Percentiles rank a stretch among this genome's conserved stretches.
phyloP scores from a whole-genome alignment of 2,797 vertebrate species.

The Lagothrix lagotricha region DNA sequence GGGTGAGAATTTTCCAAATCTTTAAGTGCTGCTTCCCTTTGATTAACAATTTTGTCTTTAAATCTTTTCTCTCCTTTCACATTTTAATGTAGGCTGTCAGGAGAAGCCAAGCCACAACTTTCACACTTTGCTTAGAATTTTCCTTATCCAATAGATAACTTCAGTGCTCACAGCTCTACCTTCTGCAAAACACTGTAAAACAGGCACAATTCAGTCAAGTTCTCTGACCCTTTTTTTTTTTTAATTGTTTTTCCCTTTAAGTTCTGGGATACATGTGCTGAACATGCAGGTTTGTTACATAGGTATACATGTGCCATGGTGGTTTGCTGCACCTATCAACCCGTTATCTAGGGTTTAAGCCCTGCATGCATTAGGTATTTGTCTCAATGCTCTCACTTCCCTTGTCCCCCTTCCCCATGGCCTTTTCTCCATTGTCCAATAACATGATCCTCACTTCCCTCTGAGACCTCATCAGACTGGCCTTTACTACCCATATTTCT shows the following conservation, averaged over 20 bases:
- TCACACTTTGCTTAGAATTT: neutral
- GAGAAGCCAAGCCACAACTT: neutral
- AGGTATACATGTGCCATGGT: neutral
- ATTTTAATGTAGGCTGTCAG: neutral
- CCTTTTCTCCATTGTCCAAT: neutral
- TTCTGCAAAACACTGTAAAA: neutral
- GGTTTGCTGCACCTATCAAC: neutral
- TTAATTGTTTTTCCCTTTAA: neutral
- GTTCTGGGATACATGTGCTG: neutral
- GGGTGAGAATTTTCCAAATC: neutral
- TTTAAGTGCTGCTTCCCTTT: neutral
- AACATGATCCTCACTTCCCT: neutral
- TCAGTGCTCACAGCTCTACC: neutral
- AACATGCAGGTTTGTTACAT: neutral
- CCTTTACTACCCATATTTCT: neutral
- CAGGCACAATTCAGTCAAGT: neutral
- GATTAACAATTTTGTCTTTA: neutral
- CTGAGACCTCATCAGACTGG: neutral
- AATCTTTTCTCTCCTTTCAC: neutral
- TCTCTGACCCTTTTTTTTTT: neutral
- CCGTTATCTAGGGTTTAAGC: neutral
- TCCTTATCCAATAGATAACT: neutral
- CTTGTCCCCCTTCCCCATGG: neutral
- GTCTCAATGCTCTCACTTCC: neutral
- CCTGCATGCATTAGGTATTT: neutral